Base-by-base conservation (phyloP, 2,113 vertebrate genomes). In the Oryzias javanicus region DNA sequence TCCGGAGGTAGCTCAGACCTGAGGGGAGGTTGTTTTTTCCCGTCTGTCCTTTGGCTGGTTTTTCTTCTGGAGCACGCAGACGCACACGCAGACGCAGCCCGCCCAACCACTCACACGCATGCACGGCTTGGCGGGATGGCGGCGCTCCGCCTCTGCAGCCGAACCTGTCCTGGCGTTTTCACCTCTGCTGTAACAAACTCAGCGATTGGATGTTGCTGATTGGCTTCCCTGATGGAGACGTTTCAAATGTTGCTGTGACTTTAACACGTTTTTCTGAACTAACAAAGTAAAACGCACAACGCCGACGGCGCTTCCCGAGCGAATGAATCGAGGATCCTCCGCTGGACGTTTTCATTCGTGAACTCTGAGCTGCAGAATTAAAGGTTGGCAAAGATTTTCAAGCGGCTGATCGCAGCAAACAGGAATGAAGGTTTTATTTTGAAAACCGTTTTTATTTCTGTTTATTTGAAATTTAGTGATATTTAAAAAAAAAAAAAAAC, bases 1-100 rank as follows among this genome's bases (percentile, higher is more conserved):
- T 93, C 95, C 73, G 93, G 95, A 99, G 97, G 97, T 98, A 98
- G 96, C 92, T 60, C 81, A 80, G 87, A 88, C 79, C 81, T 60
- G 5, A 74, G 65, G 80, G 74, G 82, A 78, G 81, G 42, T 76
- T 59, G 78, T 76, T 76, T 47, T 80, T 60, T 64, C 62, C 62
- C 71, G 4, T 79, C 68, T 77, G 0, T 74, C 69, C 78, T 1
- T 66, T 2, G 15, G 66, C 68, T 59, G 61, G 47, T 60, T 45
- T 22, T 72, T 74, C 79, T 74, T 53, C 58, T 63, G 79, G 44
- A 72, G 90, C 89, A 85, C 85, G 88, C 70, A 56, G 4, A 35
- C 79, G 72, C 73, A 64, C 67, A 25, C 29, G 48, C 69, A 48
- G 76, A 25, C 55, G 70, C 57, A 47, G 65, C 6, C 17, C 41